Evolutionary conservation across 2,888 invertebrate species (phyloP).

Genomic region (Podabrus alpinus): DNA sequence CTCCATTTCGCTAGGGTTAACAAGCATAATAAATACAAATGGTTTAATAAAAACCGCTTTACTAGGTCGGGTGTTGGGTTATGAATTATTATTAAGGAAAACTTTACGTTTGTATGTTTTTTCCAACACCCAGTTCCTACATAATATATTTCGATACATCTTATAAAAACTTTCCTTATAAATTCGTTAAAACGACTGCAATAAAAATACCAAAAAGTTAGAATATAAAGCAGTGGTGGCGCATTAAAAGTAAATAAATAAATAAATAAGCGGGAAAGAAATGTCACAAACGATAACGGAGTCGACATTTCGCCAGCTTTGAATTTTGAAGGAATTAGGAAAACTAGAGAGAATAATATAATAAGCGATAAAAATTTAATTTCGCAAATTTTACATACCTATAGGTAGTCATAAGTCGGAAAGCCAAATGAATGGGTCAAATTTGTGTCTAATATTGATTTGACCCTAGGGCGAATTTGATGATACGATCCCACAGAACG

Average conservation of each 20-base stretch:
- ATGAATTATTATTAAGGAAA: not conserved
- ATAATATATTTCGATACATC: conserved; percentile 6
- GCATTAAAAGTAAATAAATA: conserved; percentile 49
- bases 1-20: not conserved
- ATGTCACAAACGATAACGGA: conserved; percentile 47
- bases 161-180: conserved; percentile 37
- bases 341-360: not conserved
- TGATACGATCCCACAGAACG: not conserved
- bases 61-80: not conserved
- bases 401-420: not conserved
- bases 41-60: not conserved
- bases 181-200: conserved; percentile 37
- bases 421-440: not conserved
- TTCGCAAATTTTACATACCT: not conserved
- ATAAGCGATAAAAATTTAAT: not conserved
- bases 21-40: not conserved
- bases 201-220: conserved; percentile 23
- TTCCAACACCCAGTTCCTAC: not conserved
- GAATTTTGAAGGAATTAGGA: conserved; percentile 31
- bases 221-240: conserved; percentile 31
- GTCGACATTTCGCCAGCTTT: conserved; percentile 42
- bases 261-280: conserved; percentile 45
- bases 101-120: not conserved
- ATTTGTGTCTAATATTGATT: not conserved
- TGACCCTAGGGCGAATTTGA: not conserved